Conservation (phyloP, 2,113 vertebrate genomes). For the Chaenogobius annularis region DNA sequence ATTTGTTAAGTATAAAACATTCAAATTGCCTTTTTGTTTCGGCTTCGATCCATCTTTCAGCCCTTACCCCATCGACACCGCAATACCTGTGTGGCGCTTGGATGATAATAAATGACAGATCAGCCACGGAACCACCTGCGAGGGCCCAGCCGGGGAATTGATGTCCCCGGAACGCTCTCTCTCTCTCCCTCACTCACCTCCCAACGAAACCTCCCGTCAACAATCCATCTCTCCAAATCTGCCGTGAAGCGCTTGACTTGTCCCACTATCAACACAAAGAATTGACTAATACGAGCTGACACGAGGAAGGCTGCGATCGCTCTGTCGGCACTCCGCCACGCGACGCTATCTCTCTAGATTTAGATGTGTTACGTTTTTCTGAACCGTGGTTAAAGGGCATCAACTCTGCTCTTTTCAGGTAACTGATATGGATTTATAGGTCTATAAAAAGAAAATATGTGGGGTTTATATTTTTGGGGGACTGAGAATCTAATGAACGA, state of each 20-base stretch:
- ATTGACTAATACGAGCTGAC: conserved; percentile 14
- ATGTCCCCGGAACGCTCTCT: not conserved
- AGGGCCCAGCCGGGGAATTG: not conserved
- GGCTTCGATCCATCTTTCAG: not conserved
- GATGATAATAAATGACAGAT: conserved; percentile 10
- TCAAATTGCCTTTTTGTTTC: not conserved
- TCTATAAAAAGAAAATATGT: not conserved
- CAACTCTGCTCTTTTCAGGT: conserved; percentile 3
- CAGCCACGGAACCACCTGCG: conserved; percentile 1
- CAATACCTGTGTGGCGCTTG: not conserved
- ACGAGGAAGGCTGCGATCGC: conserved; percentile 5
- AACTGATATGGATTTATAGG: not conserved
- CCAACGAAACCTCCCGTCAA: not conserved
- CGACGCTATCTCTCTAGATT: not conserved
- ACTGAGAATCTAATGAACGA: not conserved
- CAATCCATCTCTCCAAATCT: conserved; percentile 15
- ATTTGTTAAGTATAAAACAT: not conserved
- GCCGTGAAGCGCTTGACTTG: not conserved
- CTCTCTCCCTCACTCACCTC: not conserved
- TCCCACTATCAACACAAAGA: conserved; percentile 19
- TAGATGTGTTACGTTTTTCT: not conserved
- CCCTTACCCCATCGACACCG: not conserved
- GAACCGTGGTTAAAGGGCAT: conserved; percentile 5
- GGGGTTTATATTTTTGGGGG: not conserved
- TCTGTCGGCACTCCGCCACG: not conserved